Base-by-base conservation (phyloP, 2,113 vertebrate genomes). In the Polypterus senegalus region DNA sequence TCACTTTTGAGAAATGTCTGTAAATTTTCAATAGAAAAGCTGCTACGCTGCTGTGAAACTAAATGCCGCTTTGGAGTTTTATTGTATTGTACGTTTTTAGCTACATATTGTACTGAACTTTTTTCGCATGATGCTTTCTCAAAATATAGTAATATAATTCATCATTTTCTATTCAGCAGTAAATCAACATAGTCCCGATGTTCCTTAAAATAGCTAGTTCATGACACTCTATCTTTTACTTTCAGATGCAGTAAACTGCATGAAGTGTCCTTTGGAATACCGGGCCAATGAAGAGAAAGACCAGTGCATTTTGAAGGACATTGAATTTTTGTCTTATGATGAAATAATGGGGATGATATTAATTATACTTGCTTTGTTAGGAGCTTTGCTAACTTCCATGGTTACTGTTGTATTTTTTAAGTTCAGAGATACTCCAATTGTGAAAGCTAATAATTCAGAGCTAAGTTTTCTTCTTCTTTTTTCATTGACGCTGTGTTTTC, bases 401-500 rank as follows among this genome's bases (percentile, higher is more conserved):
- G 46, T 45, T 45, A 45, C 56, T 27, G 43, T 58, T 45, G 27
- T 58, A 7, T 58, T 58, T 45, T 58, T 58, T 44, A 7, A 9
- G 3, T 58, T 43, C 43, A 58, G 43, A 44, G 56, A 58, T 3
- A 58, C 56, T 44, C 27, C 56, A 2, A 58, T 58, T 58, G 56
- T 58, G 8, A 58, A 45, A 58, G 56, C 56, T 43, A 58, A 58
- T 58, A 58, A 58, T 45, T 58, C 56, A 45, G 56, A 58, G 6
- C 56, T 58, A 5, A 58, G 56, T 58, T 58, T 58, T 45, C 56
- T 58, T 43, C 56, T 58, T n/a, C 27, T 58, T 5, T 58, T 58
- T 45, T 58, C 56, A 5, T 58, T 58, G 9, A 45, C 56, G 1
- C 56, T 58, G 27, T 58, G 56, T 58, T 58, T 58, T 45, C 56